Evolutionary conservation across 2,113 vertebrate genomes (phyloP).

Genomic region (Clarias macrocephalus): DNA sequence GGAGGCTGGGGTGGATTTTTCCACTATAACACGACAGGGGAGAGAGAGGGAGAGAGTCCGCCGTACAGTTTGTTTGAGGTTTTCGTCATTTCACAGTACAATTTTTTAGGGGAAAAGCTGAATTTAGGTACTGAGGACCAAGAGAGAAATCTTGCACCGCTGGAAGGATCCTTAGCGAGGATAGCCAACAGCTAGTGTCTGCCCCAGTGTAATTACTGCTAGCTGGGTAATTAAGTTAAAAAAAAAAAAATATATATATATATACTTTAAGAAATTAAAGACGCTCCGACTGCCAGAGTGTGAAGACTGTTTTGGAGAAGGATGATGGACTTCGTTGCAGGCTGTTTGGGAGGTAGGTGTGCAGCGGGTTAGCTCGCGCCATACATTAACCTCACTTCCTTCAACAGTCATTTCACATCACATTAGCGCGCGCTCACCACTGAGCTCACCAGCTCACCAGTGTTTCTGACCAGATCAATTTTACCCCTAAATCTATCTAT

Average conservation of each 20-base stretch:
- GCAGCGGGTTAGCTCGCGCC: not conserved
- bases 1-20: slow-evolving; percentile 18
- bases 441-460: not conserved
- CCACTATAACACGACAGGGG: slow-evolving; percentile 10
- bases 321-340: slow-evolving; percentile 90
- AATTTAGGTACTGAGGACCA: not conserved
- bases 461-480: no score
- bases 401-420: not conserved
- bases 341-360: slow-evolving; percentile 87
- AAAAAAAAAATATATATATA: no score
- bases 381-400: not conserved
- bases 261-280: not conserved
- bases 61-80: not conserved
- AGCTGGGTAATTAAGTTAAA: no score
- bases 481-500: no score
- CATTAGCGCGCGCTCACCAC: not conserved
- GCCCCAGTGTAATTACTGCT: no score
- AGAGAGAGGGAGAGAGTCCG: not conserved
- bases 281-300: not conserved
- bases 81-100: not conserved
- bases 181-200: not conserved
- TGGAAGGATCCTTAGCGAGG: not conserved
- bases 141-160: not conserved
- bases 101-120: no score
- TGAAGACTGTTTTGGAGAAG: slow-evolving; percentile 47